Conservation (phyloP, 2,797 vertebrate species). For the Poeciliopsis infans region DNA sequence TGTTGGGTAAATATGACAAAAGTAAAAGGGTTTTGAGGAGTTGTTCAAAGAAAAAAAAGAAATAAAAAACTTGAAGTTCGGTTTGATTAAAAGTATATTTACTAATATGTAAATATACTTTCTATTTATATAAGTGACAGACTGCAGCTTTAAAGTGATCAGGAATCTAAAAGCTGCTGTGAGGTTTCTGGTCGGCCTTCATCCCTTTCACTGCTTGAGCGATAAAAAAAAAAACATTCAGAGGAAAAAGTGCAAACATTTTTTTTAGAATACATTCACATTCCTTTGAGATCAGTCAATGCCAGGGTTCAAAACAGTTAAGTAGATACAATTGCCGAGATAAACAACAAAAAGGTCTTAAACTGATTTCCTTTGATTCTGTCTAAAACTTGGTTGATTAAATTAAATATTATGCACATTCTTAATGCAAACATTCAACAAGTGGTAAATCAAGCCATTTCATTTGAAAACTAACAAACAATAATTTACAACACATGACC, state of each 20-base stretch:
- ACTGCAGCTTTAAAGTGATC: not conserved
- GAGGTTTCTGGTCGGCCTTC: not conserved
- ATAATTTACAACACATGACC: not conserved
- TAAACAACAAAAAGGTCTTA: not conserved
- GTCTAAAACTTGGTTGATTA: not conserved
- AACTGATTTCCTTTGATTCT: not conserved
- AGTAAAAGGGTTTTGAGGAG: not conserved
- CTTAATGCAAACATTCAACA: not conserved
- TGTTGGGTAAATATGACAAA: not conserved
- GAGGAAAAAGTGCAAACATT: not conserved
- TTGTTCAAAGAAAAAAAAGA: not conserved
- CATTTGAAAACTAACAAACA: not conserved
- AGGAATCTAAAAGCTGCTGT: not conserved
- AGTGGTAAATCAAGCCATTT: not conserved
- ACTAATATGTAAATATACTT: not conserved
- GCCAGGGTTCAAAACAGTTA: not conserved
- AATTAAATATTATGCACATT: not conserved
- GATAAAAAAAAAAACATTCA: not conserved
- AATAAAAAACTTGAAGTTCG: not conserved
- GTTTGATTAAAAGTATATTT: not conserved
- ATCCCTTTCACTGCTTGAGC: not conserved
- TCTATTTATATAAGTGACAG: too few relatives aligned
- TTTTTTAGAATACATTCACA: not conserved
- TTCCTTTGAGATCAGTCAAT: not conserved
- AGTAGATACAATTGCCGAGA: not conserved